Conservation (phyloP, 2,797 vertebrate genomes). For the Lutjanus argentimaculatus region DNA sequence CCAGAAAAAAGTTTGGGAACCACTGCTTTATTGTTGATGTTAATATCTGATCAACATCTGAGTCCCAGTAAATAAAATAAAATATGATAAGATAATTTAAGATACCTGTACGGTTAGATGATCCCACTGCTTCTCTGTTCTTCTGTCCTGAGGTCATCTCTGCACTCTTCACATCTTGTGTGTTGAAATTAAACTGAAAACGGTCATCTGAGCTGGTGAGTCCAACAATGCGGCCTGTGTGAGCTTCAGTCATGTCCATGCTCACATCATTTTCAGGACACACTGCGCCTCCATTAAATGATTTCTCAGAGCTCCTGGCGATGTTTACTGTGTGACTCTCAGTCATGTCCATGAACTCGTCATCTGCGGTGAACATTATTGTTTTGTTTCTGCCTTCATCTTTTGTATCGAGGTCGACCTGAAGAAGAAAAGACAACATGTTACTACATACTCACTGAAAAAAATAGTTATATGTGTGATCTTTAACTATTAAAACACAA, state of each 20-base stretch:
- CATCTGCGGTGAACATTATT: constrained; percentile 85
- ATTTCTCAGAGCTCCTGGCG: constrained; percentile 10
- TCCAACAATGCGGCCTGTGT: constrained; percentile 47
- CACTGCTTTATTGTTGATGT: too few species aligned
- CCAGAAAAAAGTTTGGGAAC: too few species aligned
- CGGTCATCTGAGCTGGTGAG: constrained; percentile 24
- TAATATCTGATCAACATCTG: not conserved
- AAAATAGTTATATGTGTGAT: too few species aligned
- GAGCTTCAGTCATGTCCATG: constrained; percentile 72
- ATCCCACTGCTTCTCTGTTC: constrained; percentile 34
- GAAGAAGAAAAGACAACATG: constrained; percentile 21
- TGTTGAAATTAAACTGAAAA: constrained; percentile 45
- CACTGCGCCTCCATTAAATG: constrained; percentile 4
- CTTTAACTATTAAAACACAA: too few species aligned
- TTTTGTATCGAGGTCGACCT: constrained; percentile 65
- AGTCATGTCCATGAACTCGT: constrained; percentile 92
- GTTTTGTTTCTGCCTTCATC: constrained; percentile 83
- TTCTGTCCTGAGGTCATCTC: constrained; percentile 76
- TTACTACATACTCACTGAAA: not conserved
- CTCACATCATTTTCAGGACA: constrained; percentile 38
- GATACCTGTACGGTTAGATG: constrained; percentile 63
- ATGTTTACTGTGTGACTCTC: constrained; percentile 89
- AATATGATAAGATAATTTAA: not conserved
- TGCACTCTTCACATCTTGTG: constrained; percentile 70
- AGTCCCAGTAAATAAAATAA: not conserved